Conservation (phyloP, 23 tunicate species). For the Aplidium turbinatum region DNA sequence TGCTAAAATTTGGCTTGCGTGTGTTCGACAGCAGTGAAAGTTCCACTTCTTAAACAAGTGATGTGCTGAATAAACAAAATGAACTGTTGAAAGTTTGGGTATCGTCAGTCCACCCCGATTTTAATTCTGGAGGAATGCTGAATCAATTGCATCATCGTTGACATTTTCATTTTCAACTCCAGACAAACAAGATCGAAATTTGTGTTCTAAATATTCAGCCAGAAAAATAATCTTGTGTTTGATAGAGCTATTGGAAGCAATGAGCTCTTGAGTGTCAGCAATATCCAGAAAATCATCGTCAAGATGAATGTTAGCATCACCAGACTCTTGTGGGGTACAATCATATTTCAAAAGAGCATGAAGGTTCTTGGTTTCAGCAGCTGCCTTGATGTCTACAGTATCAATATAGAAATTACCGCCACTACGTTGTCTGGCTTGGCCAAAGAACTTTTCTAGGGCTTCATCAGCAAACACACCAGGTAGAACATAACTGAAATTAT, state of each 20-base stretch:
- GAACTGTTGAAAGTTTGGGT: constrained; percentile 21
- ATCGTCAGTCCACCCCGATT: constrained; percentile 12
- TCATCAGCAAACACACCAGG: constrained; percentile 25
- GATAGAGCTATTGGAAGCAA: background rate
- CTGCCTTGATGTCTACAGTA: constrained; percentile 6
- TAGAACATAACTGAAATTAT: background rate
- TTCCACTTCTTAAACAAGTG: background rate
- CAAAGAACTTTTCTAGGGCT: constrained; percentile 14
- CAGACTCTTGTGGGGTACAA: constrained; percentile 4
- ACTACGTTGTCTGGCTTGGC: constrained; percentile 17
- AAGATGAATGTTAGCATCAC: too few relatives aligned
- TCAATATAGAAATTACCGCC: constrained; percentile 15
- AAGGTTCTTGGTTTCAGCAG: constrained; percentile 13
- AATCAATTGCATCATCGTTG: constrained; percentile 8
- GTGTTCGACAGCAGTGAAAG: constrained; percentile 20
- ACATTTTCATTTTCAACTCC: background rate
- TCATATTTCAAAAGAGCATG: constrained; percentile 10
- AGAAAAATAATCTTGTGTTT: constrained; percentile 12
- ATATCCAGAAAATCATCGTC: background rate
- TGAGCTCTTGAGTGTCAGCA: constrained; percentile 18
- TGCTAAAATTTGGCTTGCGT: constrained; percentile 5
- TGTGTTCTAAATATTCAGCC: constrained; percentile 17
- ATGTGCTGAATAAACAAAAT: background rate
- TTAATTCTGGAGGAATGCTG: constrained; percentile 6
- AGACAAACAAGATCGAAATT: constrained; percentile 10